phyloP scores from a whole-genome alignment of 1,140 invertebrate genomes.

The Bombus balteatus region DNA sequence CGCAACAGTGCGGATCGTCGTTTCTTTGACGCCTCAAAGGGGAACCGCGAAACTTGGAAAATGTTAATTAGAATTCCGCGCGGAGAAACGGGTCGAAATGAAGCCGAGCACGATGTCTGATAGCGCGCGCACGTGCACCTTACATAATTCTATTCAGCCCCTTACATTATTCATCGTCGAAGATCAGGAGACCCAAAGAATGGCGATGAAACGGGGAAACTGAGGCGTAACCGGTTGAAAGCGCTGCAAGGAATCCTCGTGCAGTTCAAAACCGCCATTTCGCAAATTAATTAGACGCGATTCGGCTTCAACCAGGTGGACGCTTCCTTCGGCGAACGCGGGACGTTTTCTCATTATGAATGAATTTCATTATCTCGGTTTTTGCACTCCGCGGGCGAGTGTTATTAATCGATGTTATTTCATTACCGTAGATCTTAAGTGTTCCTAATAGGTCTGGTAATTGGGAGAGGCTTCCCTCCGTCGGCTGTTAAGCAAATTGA shows the following conservation, averaged over 20 bases:
- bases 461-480: neutral
- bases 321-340: neutral
- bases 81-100: neutral
- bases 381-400: neutral
- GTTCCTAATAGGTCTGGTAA: conserved; percentile 28
- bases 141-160: conserved; percentile 17
- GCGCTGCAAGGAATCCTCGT: conserved; percentile 19
- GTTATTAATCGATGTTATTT: conserved; percentile 47
- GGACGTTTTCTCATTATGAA: conserved; percentile 24
- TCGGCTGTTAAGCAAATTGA: conserved; percentile 1
- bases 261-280: conserved; percentile 54
- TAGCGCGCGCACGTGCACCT: conserved; percentile 29
- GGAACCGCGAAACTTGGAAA: neutral
- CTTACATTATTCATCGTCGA: conserved; percentile 47
- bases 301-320: neutral
- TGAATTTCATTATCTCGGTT: conserved; percentile 35
- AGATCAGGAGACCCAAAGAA: conserved; percentile 24
- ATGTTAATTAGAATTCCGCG: conserved; percentile 5
- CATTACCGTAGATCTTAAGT: conserved; percentile 22
- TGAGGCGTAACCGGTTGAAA: neutral
- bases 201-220: neutral
- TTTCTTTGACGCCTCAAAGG: neutral
- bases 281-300: conserved; percentile 58
- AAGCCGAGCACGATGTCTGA: neutral
- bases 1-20: neutral